Evolutionary conservation across 2,797 vertebrate species (phyloP).

Genomic region (Gallinago stenura): DNA sequence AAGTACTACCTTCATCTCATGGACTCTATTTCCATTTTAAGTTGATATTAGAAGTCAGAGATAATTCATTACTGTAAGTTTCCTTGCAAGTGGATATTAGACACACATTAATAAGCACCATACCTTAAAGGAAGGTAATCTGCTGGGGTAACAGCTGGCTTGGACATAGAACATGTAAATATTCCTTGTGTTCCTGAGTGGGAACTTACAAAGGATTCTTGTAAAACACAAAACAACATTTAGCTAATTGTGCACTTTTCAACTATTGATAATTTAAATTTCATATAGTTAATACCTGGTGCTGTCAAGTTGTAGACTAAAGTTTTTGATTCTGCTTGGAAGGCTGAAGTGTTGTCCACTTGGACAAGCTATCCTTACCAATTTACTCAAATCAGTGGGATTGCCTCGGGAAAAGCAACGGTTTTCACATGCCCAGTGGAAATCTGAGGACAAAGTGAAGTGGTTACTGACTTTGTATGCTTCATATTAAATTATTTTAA

Average conservation of each 20-base stretch:
- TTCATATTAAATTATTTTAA: neutral
- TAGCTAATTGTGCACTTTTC: neutral
- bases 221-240: neutral
- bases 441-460: neutral
- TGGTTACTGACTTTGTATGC: neutral
- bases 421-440: neutral
- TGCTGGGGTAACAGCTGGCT: neutral
- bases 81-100: neutral
- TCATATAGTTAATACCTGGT: neutral
- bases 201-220: neutral
- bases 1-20: neutral
- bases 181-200: neutral
- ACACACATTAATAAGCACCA: neutral
- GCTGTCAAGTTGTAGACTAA: neutral
- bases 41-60: neutral
- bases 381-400: neutral
- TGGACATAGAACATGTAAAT: neutral
- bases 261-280: neutral
- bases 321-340: neutral
- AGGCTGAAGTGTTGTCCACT: neutral
- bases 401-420: neutral
- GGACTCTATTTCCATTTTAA: constrained; percentile 13
- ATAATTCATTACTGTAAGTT: neutral
- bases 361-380: neutral
- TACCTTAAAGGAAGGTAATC: neutral